Evolutionary conservation across 2,888 invertebrate genomes (phyloP), one percentile per base, ranked within the genome.

Genomic region (Rhingia campestris): DNA sequence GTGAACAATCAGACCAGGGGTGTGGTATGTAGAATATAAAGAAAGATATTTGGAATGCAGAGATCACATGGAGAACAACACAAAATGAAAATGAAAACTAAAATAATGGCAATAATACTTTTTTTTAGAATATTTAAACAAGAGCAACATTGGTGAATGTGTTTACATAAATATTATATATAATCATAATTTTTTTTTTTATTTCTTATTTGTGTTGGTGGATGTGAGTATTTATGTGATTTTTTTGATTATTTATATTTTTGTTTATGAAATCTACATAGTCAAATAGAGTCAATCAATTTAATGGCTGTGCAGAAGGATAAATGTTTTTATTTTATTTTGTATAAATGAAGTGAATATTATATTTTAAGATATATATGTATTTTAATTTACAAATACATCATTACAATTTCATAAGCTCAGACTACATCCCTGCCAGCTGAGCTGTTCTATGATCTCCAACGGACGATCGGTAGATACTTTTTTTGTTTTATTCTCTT

Each of bases 1-100:
- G 67, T 84, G 80, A 80, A 84, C 80, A 84, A 84, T 84, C 85
- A 86, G 86, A 86, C 84, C 86, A 87, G 87, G 87, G 87, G 87
- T 87, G 87, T 87, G 87, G 87, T 87, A 86, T 84, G 79, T 76
- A 75, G 70, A 70, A 72, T 22, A 22, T 22, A 22, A 2, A 22
- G 22, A 72, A 54, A 63, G 54, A 73, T 58, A 59, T 45, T 69
- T 70, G 84, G 81, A 85, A 76, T 81, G 81, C 81, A 80, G 85
- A 80, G 75, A 70, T 76, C 67, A 69, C 54, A 80, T 69, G 61
- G 74, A 84, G 80, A 76, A 73, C 22, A 66, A 80, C 58, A 74
- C 59, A 10, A 33, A 72, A 73, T 35, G 22, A 47, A 54, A 43
- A 45, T 64, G 32, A 22, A 22, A 22, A 22, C 22, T 22, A 22